Evolutionary conservation across 2,888 invertebrate species (phyloP), one percentile per base, ranked within the genome.

Genomic region (Erebia epiphron): DNA sequence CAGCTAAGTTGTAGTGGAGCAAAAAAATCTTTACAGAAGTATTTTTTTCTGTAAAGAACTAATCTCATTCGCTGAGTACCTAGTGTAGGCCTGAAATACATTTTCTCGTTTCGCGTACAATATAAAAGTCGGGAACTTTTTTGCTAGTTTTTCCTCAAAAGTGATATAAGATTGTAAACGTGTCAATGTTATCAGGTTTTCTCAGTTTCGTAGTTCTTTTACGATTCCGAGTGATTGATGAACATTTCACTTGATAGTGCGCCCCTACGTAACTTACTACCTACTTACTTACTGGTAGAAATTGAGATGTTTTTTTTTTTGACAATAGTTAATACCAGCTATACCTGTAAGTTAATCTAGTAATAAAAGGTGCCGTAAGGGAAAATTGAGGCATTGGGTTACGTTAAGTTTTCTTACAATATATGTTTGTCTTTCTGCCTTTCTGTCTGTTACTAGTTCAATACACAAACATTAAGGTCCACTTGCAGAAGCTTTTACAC

Each of bases 221-320:
- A 73, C 73, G 73, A 73, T 73, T 75, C 66, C 68, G 67, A 72
- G 80, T 80, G 80, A 82, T 80, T 79, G 79, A 82, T 82, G 77
- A 67, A 54, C 56, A 56, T 65, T 65, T 65, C 66, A 62, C 67
- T 57, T 67, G 69, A 69, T 69, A 73, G 66, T 54, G 26, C 60
- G 56, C 56, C 60, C 68, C 21, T 54, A 60, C 43, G 61, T 66
- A 71, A 52, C 64, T 61, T 64, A 21, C 16, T 52, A 8, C 35
- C 16, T 52, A 8, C 35, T 58, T 61, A 69, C 56, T 64, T 52
- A 21, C 16, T 52, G 2, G 46, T 58, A 65, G 43, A 57, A 63
- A 46, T 21, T 1, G 61, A 14, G 61, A 7, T 35, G 35, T 7
- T 35, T 35, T 35, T 26, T 26, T 26, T 5, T 35, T 7, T 35